These are phyloP conservation scores for Vanessa tameamea DNA, from an alignment of 1,140 invertebrate genomes.

Conservation along the genomic window DNA sequence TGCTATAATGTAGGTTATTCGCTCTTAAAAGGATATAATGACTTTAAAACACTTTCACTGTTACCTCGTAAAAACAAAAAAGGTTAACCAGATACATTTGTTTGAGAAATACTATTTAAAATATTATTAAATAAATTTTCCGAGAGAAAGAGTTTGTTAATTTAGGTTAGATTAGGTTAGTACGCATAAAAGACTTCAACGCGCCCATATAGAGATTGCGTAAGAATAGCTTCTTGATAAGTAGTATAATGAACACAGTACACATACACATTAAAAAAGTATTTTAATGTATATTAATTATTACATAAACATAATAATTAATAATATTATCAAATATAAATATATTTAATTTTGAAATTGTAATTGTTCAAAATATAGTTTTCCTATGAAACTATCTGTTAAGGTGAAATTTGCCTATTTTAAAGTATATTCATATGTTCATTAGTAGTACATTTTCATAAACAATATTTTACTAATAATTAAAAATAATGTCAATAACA, in stretches of 20 bases:
- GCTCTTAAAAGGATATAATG: conserved; percentile 47
- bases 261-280: too few species aligned
- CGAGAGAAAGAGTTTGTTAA: too few species aligned
- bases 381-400: too few species aligned
- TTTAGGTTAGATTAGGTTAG: neutral
- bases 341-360: too few species aligned
- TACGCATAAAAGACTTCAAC: conserved; percentile 61
- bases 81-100: conserved; percentile 36
- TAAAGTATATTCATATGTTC: too few species aligned
- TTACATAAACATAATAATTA: too few species aligned
- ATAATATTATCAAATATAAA: too few species aligned
- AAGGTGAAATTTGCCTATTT: too few species aligned
- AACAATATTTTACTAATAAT: neutral
- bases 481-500: neutral
- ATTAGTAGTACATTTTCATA: neutral
- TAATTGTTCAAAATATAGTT: too few species aligned
- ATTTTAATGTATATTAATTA: too few species aligned
- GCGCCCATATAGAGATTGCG: conserved; percentile 30
- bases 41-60: conserved; percentile 45
- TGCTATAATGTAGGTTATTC: conserved; percentile 35
- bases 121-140: neutral
- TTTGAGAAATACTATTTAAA: conserved; percentile 17
- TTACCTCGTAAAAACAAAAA: conserved; percentile 26
- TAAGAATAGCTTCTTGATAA: neutral
- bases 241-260: neutral